Percentiles rank a stretch among this genome's conserved stretches.
phyloP scores from a whole-genome alignment of 2,113 vertebrate genomes.

The Archilochus colubris region DNA sequence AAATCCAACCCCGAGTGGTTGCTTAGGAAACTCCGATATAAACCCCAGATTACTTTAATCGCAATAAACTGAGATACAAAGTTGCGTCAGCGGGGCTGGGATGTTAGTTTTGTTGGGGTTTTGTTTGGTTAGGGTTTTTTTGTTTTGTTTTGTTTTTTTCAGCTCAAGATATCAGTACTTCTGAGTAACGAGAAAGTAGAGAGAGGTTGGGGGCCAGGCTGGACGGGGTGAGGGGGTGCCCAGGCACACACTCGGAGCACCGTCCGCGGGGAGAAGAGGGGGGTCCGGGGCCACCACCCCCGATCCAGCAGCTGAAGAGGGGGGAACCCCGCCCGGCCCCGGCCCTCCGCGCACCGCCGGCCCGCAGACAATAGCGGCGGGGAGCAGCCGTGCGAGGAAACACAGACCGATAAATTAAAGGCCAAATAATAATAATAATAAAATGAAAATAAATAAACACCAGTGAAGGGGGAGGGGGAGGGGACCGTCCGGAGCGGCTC shows the following conservation, averaged over 20 bases:
- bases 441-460: background rate
- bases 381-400: background rate
- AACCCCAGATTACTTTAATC: background rate
- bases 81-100: background rate
- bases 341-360: background rate
- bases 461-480: background rate
- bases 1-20: background rate
- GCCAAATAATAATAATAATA: background rate
- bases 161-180: accelerated
- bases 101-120: too few relatives aligned
- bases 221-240: background rate
- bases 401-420: background rate
- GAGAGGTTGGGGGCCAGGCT: background rate
- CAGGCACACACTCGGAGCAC: background rate
- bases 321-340: slow-evolving; percentile 10
- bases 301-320: background rate
- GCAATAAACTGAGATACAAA: background rate
- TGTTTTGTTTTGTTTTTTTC: background rate
- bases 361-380: slow-evolving; percentile 40
- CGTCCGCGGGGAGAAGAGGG: background rate
- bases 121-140: too few relatives aligned
- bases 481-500: background rate
- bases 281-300: background rate
- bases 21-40: accelerated
- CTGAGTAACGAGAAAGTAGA: accelerated